A percentile compares a stretch with the other conserved stretches of the same genome.
Conservation (phyloP, 2,113 vertebrate genomes). For the Vulpes lagopus region DNA sequence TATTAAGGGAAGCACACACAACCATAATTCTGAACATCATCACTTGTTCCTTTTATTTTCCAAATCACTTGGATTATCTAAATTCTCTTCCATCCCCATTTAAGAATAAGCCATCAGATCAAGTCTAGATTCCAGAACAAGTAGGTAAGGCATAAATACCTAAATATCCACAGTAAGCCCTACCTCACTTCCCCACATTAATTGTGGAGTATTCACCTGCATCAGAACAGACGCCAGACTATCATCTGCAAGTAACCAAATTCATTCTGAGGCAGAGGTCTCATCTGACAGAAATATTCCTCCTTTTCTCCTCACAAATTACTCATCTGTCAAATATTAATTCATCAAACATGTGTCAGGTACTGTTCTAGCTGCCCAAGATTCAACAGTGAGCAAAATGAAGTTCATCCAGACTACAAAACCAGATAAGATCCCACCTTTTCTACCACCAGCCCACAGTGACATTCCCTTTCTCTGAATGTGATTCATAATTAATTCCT, state of each 20-base stretch:
- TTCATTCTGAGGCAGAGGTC: background rate
- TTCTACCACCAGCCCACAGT: background rate
- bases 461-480: background rate
- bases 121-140: background rate
- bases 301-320: background rate
- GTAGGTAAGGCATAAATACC: background rate
- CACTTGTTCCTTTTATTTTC: background rate
- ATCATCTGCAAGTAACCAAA: background rate
- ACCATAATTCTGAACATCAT: background rate
- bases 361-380: background rate
- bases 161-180: rapidly evolving
- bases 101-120: background rate
- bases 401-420: background rate
- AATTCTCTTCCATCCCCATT: background rate
- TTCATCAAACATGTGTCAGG: background rate
- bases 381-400: background rate
- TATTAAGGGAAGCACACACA: background rate
- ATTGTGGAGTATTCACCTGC: background rate
- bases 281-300: background rate
- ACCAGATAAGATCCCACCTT: background rate
- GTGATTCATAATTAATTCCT: background rate
- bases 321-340: background rate
- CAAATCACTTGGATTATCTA: background rate
- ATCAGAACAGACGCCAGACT: background rate
- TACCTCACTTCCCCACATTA: too few relatives aligned